A percentile compares a stretch with the other conserved stretches of the same genome.
phyloP scores from a whole-genome alignment of 2,797 vertebrate genomes.

The Onychomys torridus region DNA sequence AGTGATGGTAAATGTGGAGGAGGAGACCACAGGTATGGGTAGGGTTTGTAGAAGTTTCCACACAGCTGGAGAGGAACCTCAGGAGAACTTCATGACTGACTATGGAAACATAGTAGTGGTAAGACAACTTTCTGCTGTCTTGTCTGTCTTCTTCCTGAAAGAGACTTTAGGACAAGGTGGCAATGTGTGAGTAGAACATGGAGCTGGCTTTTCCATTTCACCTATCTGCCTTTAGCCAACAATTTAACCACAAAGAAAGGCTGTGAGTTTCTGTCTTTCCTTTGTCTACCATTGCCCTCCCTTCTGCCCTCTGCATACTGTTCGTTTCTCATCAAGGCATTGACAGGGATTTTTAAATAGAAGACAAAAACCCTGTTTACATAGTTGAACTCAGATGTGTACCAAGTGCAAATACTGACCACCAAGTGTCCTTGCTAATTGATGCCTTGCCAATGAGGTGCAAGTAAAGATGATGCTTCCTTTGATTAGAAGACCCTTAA shows the following conservation, averaged over 20 bases:
- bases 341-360: not conserved
- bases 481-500: not conserved
- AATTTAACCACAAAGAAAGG: too few relatives aligned
- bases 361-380: not conserved
- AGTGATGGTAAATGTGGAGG: rapidly evolving
- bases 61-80: too few relatives aligned
- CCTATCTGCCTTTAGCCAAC: not conserved
- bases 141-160: not conserved
- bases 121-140: rapidly evolving
- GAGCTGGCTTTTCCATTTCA: not conserved
- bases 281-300: not conserved
- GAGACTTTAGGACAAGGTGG: not conserved
- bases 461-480: too few relatives aligned
- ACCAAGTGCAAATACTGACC: rapidly evolving
- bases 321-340: not conserved
- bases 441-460: rapidly evolving
- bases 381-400: not conserved
- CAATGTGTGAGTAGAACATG: not conserved
- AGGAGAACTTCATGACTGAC: rapidly evolving
- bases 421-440: rapidly evolving
- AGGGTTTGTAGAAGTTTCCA: rapidly evolving
- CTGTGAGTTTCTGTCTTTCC: not conserved
- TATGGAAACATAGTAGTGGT: rapidly evolving
- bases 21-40: rapidly evolving
- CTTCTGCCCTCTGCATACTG: not conserved